Conservation (phyloP, 2,888 invertebrate species). For the Erebia ligea region DNA sequence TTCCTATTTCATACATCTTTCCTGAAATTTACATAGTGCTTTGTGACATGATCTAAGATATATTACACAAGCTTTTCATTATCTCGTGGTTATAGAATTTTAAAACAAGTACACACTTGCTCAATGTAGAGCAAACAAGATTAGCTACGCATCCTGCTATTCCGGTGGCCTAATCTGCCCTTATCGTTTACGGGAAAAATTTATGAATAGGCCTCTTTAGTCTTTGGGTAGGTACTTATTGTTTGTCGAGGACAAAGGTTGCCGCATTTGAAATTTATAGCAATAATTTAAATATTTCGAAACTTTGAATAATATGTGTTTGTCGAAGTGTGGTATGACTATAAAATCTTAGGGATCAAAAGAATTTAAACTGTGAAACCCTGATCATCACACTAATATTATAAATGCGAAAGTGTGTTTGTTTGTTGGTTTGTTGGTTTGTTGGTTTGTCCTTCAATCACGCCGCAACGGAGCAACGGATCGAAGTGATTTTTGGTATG, state of each 20-base stretch:
- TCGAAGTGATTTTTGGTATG: too few relatives aligned
- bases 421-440: too few relatives aligned
- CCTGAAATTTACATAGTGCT: not conserved
- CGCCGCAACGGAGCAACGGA: too few relatives aligned
- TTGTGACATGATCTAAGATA: conserved; percentile 17
- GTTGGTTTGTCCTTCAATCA: too few relatives aligned
- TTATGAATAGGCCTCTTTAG: conserved; percentile 68
- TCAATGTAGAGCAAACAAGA: conserved; percentile 68
- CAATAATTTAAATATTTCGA: conserved; percentile 25
- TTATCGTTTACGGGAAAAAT: conserved; percentile 73
- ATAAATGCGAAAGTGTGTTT: too few relatives aligned
- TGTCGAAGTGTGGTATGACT: not conserved
- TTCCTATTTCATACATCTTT: conserved; percentile 3
- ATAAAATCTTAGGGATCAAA: too few relatives aligned
- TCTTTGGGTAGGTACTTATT: conserved; percentile 44
- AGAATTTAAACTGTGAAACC: too few relatives aligned
- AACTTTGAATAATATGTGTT: conserved; percentile 8
- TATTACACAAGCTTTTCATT: conserved; percentile 29
- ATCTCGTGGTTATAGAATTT: conserved; percentile 44
- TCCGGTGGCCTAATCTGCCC: conserved; percentile 76
- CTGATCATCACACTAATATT: too few relatives aligned
- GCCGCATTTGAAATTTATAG: conserved; percentile 48
- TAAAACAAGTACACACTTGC: conserved; percentile 58
- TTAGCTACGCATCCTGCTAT: conserved; percentile 77
- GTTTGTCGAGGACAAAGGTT: conserved; percentile 59